A percentile compares a stretch with the other conserved stretches of the same genome.
Evolutionary conservation across 2,113 vertebrate genomes (phyloP).

Genomic region (Ptychochromis oligacanthus): DNA sequence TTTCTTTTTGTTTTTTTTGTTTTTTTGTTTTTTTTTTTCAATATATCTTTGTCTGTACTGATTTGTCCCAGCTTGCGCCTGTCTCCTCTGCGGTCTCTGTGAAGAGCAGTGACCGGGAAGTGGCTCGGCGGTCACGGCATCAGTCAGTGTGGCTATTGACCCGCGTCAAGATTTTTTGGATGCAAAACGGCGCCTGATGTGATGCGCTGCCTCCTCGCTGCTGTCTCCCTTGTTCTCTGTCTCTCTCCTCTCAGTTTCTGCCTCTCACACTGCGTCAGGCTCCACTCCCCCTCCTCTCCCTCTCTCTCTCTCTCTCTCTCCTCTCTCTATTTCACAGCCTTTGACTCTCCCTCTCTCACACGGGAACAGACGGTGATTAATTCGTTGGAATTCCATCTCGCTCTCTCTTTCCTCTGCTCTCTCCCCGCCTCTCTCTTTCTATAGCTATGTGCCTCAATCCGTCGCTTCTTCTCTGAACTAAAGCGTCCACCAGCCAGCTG

Average conservation of each 20-base stretch:
- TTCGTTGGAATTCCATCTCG: constrained; percentile 55
- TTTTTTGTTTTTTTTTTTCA: too few species aligned
- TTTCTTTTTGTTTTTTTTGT: not conserved
- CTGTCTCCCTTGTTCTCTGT: constrained; percentile 56
- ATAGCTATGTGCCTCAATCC: constrained; percentile 46
- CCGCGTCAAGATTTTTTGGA: constrained; percentile 40
- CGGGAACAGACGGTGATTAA: constrained; percentile 69
- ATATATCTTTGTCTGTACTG: constrained; percentile 26
- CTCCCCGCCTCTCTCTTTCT: constrained; percentile 21
- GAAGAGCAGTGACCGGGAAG: constrained; percentile 31
- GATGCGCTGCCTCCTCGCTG: constrained; percentile 58
- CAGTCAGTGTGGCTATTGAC: constrained; percentile 23
- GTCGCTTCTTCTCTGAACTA: constrained; percentile 50
- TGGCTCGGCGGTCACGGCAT: constrained; percentile 19
- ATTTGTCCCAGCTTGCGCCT: constrained; percentile 35
- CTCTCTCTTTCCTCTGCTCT: not conserved
- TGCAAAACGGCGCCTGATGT: constrained; percentile 54
- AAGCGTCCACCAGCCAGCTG: constrained; percentile 54
- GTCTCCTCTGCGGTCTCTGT: constrained; percentile 34
- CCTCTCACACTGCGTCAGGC: constrained; percentile 78
- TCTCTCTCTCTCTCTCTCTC: constrained; percentile 20
- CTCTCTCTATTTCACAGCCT: constrained; percentile 13
- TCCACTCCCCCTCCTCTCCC: constrained; percentile 42
- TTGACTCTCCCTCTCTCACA: constrained; percentile 30
- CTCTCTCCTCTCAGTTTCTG: constrained; percentile 67